Conservation (phyloP, 2,113 vertebrate genomes). For the Argyrosomus japonicus region DNA sequence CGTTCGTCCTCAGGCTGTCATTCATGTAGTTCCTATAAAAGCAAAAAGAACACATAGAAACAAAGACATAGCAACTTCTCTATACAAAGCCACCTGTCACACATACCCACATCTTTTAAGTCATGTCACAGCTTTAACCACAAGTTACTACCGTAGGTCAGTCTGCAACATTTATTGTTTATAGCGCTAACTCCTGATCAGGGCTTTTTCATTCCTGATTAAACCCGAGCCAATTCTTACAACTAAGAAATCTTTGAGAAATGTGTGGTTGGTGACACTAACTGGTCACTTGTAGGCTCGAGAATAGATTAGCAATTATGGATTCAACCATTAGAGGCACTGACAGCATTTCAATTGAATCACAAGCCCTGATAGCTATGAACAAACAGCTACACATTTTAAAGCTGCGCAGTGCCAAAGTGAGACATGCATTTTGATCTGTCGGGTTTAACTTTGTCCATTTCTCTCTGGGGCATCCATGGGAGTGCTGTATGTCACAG, state of each 20-base stretch:
- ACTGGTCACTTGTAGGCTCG: background rate
- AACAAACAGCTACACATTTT: background rate
- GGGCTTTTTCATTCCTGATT: background rate
- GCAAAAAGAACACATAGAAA: conserved; percentile 70
- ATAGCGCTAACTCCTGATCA: background rate
- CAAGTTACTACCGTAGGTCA: background rate
- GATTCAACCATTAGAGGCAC: background rate
- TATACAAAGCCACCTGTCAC: conserved; percentile 51
- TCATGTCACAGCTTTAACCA: background rate
- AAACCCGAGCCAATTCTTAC: background rate
- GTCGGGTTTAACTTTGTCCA: conserved; percentile 92
- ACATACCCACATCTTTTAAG: background rate
- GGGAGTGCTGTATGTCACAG: conserved; percentile 53
- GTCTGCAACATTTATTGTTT: background rate
- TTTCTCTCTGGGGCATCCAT: conserved; percentile 79
- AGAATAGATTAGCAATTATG: background rate
- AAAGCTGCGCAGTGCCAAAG: background rate
- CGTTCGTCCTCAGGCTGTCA: conserved; percentile 95
- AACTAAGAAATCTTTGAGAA: background rate
- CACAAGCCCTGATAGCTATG: background rate
- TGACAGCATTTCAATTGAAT: background rate
- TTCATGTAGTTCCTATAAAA: conserved; percentile 98
- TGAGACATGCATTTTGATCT: background rate
- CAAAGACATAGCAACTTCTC: conserved; percentile 80
- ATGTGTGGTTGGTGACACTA: background rate